Conservation (phyloP, 2,888 invertebrate genomes). For the Frankliniella intonsa region DNA sequence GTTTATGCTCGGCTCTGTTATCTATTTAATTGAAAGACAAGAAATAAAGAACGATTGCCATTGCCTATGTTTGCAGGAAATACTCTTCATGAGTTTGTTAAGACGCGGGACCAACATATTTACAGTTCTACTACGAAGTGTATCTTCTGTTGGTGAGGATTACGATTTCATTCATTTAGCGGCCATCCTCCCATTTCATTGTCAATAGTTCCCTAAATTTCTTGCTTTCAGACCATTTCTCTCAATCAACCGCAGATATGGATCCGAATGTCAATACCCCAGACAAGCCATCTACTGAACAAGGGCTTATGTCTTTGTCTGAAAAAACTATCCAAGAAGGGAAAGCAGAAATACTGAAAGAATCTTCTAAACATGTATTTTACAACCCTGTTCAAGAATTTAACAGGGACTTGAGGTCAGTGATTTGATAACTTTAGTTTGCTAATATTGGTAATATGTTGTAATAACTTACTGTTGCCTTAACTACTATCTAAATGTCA, state of each 20-base stretch:
- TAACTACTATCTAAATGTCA: background rate
- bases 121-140: too few species aligned
- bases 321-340: constrained; percentile 64
- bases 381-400: constrained; percentile 99
- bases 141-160: too few species aligned
- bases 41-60: too few species aligned
- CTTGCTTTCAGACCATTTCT: background rate
- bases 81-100: too few species aligned
- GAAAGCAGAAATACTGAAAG: constrained; percentile 66
- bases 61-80: too few species aligned
- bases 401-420: constrained; percentile 82
- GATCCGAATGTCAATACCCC: background rate
- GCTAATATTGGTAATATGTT: background rate
- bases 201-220: background rate
- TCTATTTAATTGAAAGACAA: too few species aligned
- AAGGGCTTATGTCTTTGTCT: background rate
- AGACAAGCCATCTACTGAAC: background rate
- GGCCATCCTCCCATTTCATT: background rate
- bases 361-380: constrained; percentile 72
- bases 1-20: too few species aligned
- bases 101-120: too few species aligned
- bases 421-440: constrained; percentile 30
- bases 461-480: background rate
- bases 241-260: background rate
- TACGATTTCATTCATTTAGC: too few species aligned